Base-by-base conservation (phyloP, 2,888 invertebrate species). In the Cybosia mesomella region DNA sequence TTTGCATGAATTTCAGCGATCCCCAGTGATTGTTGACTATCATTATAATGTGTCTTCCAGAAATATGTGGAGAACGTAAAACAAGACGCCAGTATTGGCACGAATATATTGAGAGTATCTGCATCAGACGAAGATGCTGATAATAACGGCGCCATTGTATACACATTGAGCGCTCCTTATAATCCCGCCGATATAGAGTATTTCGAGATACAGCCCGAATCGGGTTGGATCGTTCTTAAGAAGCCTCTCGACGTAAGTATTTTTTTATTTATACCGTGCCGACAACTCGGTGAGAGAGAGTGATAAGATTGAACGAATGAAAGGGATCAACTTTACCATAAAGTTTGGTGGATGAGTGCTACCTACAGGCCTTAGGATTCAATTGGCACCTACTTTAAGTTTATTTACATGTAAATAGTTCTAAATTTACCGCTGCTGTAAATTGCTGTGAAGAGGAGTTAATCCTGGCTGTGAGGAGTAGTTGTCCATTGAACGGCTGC, bases 71-170 rank as follows among this genome's bases (percentile, higher is more conserved):
- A 99, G 93, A 98, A 98, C 92, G 98, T 99, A 68, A 98, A 98
- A 94, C 98, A 99, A 95, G 98, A 99, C 90, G 98, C 98, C 72
- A 98, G 98, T 92, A 98, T 98, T 84, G 98, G 98, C 75, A 98
- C 98, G 32, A 98, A 98, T 91, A 98, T 99, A 83, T 95, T 98
- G 76, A 96, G 98, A 87, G 98, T 99, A 36, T 99, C 99, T 22
- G 99, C 99, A 72, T 99, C 98, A 58, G 99, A 99, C 89, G 99
- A 99, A 92, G 99, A 99, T 95, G 98, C 98, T 49, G 99, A 99
- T 87, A 98, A 98, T 90, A 99, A 99, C 91, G 99, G 99, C 32
- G 98, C 98, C 68, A 98, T 99, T 86, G 97, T 98, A 21, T 99
- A 99, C 90, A 98, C 98, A 58, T 94, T 99, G 83, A 98, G 97